Evolutionary conservation across 64 coral and sea anemone genomes (phyloP).

Genomic region (Montipora cactus): DNA sequence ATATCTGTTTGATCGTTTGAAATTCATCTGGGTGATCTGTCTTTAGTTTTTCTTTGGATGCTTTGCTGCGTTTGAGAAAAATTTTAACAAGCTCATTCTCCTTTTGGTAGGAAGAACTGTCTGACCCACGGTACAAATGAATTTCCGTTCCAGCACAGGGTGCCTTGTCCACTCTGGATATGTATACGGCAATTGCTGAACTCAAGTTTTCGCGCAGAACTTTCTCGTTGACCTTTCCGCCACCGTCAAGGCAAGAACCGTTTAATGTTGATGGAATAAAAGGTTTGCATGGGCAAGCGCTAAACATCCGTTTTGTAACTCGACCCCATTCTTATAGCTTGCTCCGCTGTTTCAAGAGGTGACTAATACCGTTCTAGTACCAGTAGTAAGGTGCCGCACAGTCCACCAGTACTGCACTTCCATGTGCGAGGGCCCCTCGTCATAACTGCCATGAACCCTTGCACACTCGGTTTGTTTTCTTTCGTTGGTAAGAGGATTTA

Average conservation of each 20-base stretch:
- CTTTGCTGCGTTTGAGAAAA: constrained; percentile 61
- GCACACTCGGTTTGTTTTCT: no score
- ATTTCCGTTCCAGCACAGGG: constrained; percentile 68
- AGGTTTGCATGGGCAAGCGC: constrained; percentile 62
- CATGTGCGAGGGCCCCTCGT: no score
- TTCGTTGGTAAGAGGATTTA: no score
- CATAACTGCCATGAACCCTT: no score
- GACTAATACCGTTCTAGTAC: no score
- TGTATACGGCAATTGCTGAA: constrained; percentile 65
- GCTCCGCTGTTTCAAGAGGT: no score
- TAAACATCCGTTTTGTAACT: constrained; percentile 70
- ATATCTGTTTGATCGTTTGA: background rate
- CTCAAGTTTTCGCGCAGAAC: constrained; percentile 24
- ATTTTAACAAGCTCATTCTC: constrained; percentile 48
- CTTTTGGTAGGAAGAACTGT: background rate
- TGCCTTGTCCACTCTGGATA: constrained; percentile 19
- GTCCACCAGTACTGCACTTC: no score
- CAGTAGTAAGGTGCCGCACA: no score
- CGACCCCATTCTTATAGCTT: no score
- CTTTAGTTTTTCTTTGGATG: constrained; percentile 39
- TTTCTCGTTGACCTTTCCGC: constrained; percentile 21
- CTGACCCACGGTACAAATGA: constrained; percentile 40
- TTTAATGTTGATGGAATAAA: constrained; percentile 63
- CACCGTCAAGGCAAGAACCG: constrained; percentile 30
- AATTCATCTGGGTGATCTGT: constrained; percentile 27